Evolutionary conservation across 2,888 invertebrate species (phyloP), one percentile per base, ranked within the genome.

Genomic region (Epiblema foenella): DNA sequence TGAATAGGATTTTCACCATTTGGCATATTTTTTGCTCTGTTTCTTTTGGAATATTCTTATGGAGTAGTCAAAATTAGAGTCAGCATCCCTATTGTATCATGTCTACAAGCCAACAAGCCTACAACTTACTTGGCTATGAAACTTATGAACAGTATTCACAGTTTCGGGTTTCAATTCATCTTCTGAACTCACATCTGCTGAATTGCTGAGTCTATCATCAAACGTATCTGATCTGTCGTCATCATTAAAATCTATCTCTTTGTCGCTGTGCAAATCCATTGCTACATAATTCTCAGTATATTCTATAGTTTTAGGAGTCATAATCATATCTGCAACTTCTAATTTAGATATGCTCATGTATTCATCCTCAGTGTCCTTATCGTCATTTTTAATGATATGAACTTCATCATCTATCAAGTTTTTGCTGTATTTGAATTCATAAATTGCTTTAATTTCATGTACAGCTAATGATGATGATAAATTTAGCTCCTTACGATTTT

Each of bases 401-500:
- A n/a, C 8, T 29, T 62, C 54, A 29, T 37, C 20, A 2, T 68
- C 39, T 64, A 63, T 24, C 29, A 68, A 67, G 0, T 73, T 64
- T 1, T 76, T 68, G 56, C 17, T 39, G 33, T 74, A 69, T 60
- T 68, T 66, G 29, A 75, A 74, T 65, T 76, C 68, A 20, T 74
- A 56, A 51, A 73, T 67, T 46, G 76, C 62, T 52, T 67, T 72
- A 11, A 60, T 33, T 65, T 67, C 54, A 59, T 58, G 66, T 29
- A 37, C 68, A 12, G 54, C 67, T 29, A 82, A 62, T 37, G 76
- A 18, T 3, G 80, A 78, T 12, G 65, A 69, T 11, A 82, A 65
- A 52, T 80, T 79, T 33, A 81, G 70, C 9, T 76, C 67, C 7
- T 68, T 60, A 63, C 80, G 77, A 20, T 78, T 75, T 58, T 73